Evolutionary conservation across 35 echinoderm and acorn worm genomes (phyloP), one percentile per base, ranked within the genome.

Genomic region (Hemicentrotus pulcherrimus): DNA sequence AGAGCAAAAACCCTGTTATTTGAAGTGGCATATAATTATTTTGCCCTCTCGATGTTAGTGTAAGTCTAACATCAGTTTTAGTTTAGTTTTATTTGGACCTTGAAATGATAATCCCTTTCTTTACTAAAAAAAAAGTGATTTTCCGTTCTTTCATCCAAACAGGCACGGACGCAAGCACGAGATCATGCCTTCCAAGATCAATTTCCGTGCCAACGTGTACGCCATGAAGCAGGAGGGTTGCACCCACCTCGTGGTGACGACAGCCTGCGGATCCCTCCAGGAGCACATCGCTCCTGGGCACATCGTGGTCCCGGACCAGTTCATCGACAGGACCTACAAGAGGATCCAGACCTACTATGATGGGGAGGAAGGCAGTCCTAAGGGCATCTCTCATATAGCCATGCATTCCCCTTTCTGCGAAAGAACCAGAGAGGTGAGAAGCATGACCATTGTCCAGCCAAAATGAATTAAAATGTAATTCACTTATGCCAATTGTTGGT

Each of bases 231-330:
- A 96, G 50, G 96, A 94, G 58, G 98, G 98, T 2, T 99, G 98
- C 47, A 97, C 98, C 16, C 97, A 97, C 85, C 52, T 99, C 5
- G 47, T 98, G 2, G 96, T 97, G 5, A 98, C 98, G 19, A 98
- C 98, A 59, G 97, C 98, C 13, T 99, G 98, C 32, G 98, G 98
- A 0, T 99, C 98, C 0, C 97, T 99, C 8, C 94, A 94, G 92
- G 97, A 99, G 71, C 2, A 99, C 48, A 98, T 99, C 28, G 86
- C 95, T 31, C 98, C 98, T 4, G 98, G 98, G 0, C 91, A 99
- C 13, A 88, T 99, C 65, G 96, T 95, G 30, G 85, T 97, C 91
- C 85, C 96, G 31, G 98, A 99, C 91, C 97, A 99, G 92, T 99
- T 99, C 65, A 98, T 99, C 47, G 97, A 98, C 92, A 61, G 98